Evolutionary conservation across 2,888 invertebrate species (phyloP).

Genomic region (Lepidochrysops patricia): DNA sequence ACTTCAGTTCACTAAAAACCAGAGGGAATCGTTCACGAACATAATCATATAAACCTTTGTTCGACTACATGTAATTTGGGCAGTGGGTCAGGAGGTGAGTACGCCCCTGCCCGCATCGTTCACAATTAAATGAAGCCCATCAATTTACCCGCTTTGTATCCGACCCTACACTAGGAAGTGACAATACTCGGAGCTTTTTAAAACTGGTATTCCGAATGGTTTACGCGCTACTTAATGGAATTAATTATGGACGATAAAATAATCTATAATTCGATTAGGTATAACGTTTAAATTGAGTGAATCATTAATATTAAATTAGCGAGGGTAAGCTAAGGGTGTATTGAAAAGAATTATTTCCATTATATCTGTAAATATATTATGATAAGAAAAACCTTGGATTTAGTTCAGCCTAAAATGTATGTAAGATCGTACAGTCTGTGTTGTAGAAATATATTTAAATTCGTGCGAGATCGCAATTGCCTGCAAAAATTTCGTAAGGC

Average conservation of each 20-base stretch:
- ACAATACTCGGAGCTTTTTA: not conserved
- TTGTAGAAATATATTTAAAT: too few relatives aligned
- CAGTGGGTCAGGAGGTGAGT: conserved; percentile 64
- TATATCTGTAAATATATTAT: too few relatives aligned
- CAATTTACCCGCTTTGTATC: not conserved
- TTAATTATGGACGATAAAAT: not conserved
- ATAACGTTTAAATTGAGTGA: too few relatives aligned
- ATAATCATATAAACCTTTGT: conserved; percentile 58
- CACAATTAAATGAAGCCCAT: not conserved
- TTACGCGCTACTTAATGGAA: not conserved
- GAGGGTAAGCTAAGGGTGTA: too few relatives aligned
- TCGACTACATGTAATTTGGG: conserved; percentile 56
- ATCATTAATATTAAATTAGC: too few relatives aligned
- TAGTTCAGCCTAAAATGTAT: too few relatives aligned
- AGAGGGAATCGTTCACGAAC: conserved; percentile 23
- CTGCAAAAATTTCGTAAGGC: too few relatives aligned
- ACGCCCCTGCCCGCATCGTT: conserved; percentile 29
- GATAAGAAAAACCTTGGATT: too few relatives aligned
- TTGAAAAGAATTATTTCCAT: too few relatives aligned
- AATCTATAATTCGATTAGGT: not conserved
- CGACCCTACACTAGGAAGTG: not conserved
- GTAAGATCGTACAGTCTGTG: too few relatives aligned
- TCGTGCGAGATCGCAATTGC: too few relatives aligned
- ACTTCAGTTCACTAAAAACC: conserved; percentile 6
- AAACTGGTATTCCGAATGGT: not conserved